Base-by-base conservation (phyloP, 2,888 invertebrate genomes). In the Pycnomerus fuliginosus region DNA sequence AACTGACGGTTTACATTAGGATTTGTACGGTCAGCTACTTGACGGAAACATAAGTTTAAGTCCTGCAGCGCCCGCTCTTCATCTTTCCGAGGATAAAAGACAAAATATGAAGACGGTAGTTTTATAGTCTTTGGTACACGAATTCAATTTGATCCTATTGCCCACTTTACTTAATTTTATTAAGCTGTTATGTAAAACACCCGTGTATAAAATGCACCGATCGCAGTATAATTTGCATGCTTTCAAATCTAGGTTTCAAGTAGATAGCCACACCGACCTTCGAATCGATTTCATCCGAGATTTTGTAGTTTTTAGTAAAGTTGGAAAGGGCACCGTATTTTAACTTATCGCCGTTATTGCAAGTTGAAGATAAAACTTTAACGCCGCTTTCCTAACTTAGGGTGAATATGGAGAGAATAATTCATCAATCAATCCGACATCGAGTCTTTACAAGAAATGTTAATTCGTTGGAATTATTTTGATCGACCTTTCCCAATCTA, bases 1-100 rank as follows among this genome's bases (percentile, higher is more conserved):
- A 48, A 44, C 40, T 48, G 48, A 48, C 48, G 44, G 44, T 48
- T 44, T 44, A 32, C 44, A 44, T 48, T 48, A 44, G 40, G 48
- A 44, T 48, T 48, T 48, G 22, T 27, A 15, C 29, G 46, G 46
- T 46, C 46, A 46, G 37, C 29, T 13, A 34, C 25, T 40, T 39
- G 35, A 40, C 37, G 28, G 36, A 35, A 35, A 12, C 35, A 29
- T 35, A 35, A 37, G 22, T 44, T 39, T 34, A 39, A 39, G 33
- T 33, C 37, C 31, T 33, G 16, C n/a, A n/a, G n/a, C n/a, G n/a
- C n/a, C n/a, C n/a, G n/a, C n/a, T n/a, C n/a, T n/a, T n/a, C n/a
- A n/a, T n/a, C n/a, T n/a, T n/a, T n/a, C n/a, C n/a, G n/a, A n/a
- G n/a, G n/a, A n/a, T n/a, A n/a, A n/a, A n/a, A n/a, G n/a, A n/a